Base-by-base conservation (phyloP, 2,113 vertebrate genomes). In the Toxotes jaculatrix region DNA sequence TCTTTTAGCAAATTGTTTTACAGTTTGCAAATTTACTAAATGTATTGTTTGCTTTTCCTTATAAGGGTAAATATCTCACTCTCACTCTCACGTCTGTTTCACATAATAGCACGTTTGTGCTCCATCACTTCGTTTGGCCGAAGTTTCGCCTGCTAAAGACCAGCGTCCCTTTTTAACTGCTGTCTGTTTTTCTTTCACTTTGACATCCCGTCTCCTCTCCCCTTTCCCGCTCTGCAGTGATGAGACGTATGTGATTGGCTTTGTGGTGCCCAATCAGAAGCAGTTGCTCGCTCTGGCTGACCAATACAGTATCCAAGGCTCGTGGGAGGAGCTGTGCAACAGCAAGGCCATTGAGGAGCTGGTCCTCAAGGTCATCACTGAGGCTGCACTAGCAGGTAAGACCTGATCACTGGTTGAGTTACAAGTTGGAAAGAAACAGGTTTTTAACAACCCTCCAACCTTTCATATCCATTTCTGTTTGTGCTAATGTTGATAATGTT, bases 241-340 rank as follows among this genome's bases (percentile, higher is more conserved):
- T 16, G 96, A 99, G 94, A 96, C 96, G 11, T 99, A 98, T 0
- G 96, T 98, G 90, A 96, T 99, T 90, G 96, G 97, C 90, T 99
- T 99, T 81, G 91, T 99, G 94, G 98, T 99, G 93, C 97, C 98
- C 94, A 99, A 98, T 94, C 96, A 99, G 93, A 98, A 97, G 93
- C 97, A 98, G 53, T 93, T 99, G 0, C 87, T 93, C 79, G 94
- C 95, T 60, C 88, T 99, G 82, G 97, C 97, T 51, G 94, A 93
- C 31, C 95, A 95, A 84, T 96, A 95, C 71, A 89, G 94, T 36
- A 91, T 98, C 85, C 80, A 83, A 51, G 97, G 97, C 62, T 95
- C 94, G 0, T 95, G 94, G 95, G 96, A 97, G 84, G 97, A 98
- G 84, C 95, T 99, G 75, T 99, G 98, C 68, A 96, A 95, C 87